Conservation (phyloP, 2,888 invertebrate genomes). For the Orgyia antiqua region DNA sequence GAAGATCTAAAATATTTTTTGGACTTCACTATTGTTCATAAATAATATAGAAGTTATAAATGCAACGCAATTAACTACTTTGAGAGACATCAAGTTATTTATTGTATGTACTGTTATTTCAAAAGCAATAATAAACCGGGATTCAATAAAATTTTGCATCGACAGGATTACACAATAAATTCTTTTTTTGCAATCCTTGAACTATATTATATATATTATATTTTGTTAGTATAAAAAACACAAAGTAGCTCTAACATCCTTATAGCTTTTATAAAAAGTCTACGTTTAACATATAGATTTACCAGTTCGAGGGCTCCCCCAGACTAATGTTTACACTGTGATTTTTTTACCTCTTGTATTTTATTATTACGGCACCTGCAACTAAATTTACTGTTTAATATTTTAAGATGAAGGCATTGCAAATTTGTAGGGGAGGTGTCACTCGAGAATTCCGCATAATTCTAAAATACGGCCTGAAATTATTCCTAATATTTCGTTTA, state of each 20-base stretch:
- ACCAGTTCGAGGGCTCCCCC: slow-evolving; percentile 48
- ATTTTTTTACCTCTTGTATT: slow-evolving; percentile 37
- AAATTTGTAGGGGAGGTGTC: slow-evolving; percentile 21
- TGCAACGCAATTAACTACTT: no score
- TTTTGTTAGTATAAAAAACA: slow-evolving; percentile 74
- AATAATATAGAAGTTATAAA: no score
- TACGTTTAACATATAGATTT: slow-evolving; percentile 60
- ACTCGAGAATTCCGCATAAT: no score
- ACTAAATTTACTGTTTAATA: slow-evolving; percentile 29
- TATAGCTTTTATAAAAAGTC: slow-evolving; percentile 75
- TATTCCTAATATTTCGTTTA: no score
- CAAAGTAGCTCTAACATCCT: slow-evolving; percentile 76
- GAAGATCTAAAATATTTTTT: no score
- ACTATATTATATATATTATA: slow-evolving; percentile 75
- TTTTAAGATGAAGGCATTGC: slow-evolving; percentile 27
- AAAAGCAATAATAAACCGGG: slow-evolving; percentile 60
- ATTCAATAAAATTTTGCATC: slow-evolving; percentile 72
- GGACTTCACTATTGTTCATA: no score
- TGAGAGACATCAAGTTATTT: no score
- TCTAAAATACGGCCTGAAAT: no score
- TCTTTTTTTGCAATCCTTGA: slow-evolving; percentile 69
- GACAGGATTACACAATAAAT: slow-evolving; percentile 72
- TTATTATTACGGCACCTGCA: slow-evolving; percentile 32
- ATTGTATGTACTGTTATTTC: no score
- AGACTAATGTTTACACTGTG: slow-evolving; percentile 27